phyloP scores from a whole-genome alignment of 2,888 invertebrate species.

The Listrodromus nycthemerus region DNA sequence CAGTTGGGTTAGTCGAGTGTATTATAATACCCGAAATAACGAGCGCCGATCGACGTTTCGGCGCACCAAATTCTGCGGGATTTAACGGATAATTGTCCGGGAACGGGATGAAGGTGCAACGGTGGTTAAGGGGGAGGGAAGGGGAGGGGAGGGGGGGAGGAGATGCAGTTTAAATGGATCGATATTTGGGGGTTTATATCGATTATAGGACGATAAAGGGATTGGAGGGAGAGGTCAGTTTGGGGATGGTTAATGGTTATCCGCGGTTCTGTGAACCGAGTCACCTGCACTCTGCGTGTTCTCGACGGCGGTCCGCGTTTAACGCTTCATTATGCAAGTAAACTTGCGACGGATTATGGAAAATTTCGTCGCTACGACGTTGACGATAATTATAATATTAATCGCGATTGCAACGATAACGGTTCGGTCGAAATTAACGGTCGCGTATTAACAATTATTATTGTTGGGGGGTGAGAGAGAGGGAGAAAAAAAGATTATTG shows the following conservation, averaged over 20 bases:
- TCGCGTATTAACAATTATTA: too few relatives aligned
- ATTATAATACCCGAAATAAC: slow-evolving; percentile 55
- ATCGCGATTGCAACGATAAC: too few relatives aligned
- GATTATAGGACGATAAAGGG: slow-evolving; percentile 56
- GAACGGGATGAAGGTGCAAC: too few relatives aligned
- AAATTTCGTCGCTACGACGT: neutral
- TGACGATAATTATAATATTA: neutral
- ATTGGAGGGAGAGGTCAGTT: slow-evolving; percentile 26
- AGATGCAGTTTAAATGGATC: slow-evolving; percentile 64
- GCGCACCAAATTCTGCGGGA: slow-evolving; percentile 34
- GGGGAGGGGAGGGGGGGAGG: neutral
- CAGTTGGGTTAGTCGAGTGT: neutral
- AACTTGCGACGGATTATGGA: slow-evolving; percentile 16
- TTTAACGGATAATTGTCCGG: slow-evolving; percentile 45
- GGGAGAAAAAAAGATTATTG: too few relatives aligned
- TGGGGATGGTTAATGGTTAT: neutral
- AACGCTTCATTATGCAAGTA: slow-evolving; percentile 29
- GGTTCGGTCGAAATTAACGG: too few relatives aligned
- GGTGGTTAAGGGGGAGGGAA: too few relatives aligned
- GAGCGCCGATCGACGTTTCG: slow-evolving; percentile 43
- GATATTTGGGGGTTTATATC: slow-evolving; percentile 60
- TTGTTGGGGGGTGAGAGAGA: too few relatives aligned
- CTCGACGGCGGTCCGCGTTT: neutral
- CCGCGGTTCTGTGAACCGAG: neutral
- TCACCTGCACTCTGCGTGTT: slow-evolving; percentile 3